Conservation (phyloP, 2,888 invertebrate species). For the Nesidiocoris tenuis region DNA sequence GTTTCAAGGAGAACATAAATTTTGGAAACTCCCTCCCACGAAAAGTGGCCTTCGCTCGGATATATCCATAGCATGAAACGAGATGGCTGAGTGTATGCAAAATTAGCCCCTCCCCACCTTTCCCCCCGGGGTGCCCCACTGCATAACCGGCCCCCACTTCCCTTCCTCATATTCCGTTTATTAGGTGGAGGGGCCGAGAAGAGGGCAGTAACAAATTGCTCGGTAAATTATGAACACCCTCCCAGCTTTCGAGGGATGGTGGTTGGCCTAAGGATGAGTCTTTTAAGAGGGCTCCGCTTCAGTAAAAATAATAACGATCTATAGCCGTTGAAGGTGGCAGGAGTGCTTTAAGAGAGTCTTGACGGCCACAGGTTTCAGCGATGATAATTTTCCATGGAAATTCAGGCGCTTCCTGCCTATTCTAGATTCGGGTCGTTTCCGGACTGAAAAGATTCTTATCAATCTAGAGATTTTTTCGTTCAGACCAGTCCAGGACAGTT, state of each 20-base stretch:
- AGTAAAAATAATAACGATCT: slow-evolving; percentile 33
- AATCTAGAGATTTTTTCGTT: too few relatives aligned
- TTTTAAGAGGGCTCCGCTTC: slow-evolving; percentile 25
- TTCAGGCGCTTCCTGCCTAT: not conserved
- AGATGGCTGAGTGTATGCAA: not conserved
- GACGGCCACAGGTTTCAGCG: not conserved
- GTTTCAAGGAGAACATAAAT: not conserved
- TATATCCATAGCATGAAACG: slow-evolving; percentile 16
- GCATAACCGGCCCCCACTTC: slow-evolving; percentile 14
- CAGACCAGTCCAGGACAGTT: too few relatives aligned
- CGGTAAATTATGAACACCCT: slow-evolving; percentile 34
- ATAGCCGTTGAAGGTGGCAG: slow-evolving; percentile 14
- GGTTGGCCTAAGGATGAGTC: slow-evolving; percentile 1
- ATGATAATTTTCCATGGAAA: not conserved
- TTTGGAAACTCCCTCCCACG: not conserved
- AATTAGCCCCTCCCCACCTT: not conserved
- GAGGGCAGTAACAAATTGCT: slow-evolving; percentile 25
- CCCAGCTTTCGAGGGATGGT: slow-evolving; percentile 8
- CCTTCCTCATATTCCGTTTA: slow-evolving; percentile 7
- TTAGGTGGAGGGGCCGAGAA: not conserved
- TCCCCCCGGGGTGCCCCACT: not conserved
- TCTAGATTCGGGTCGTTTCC: too few relatives aligned
- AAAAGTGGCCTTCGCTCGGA: not conserved
- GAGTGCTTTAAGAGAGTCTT: too few relatives aligned
- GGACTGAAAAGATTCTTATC: too few relatives aligned